phyloP scores from a whole-genome alignment of 1,140 invertebrate genomes.

The fruit fly (Drosophila melanogaster) region Release_6_plus_ISO1_MT NT_033777.3:31648001-31648500 shows the following conservation, averaged over 20 bases:
- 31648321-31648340: slow-evolving; percentile 81
- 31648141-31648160: slow-evolving; percentile 60
- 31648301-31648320: slow-evolving; percentile 38
- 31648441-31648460: neutral
- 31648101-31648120: too few relatives aligned
- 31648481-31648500: slow-evolving; percentile 26
- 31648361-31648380: slow-evolving; percentile 76
- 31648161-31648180: slow-evolving; percentile 58
- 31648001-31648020: neutral
- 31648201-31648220: slow-evolving; percentile 65
- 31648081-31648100: too few relatives aligned
- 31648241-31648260: slow-evolving; percentile 50
- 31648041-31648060: too few relatives aligned
- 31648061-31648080: too few relatives aligned
- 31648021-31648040: neutral
- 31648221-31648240: slow-evolving; percentile 68
- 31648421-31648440: slow-evolving; percentile 30
- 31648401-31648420: slow-evolving; percentile 35
- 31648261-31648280: slow-evolving; percentile 7
- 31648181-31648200: slow-evolving; percentile 70
- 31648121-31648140: slow-evolving; percentile 12
- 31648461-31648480: neutral
- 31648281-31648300: slow-evolving; percentile 1
- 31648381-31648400: slow-evolving; percentile 32
- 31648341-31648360: slow-evolving; percentile 77